Percentiles rank a stretch among this genome's conserved stretches.
These are phyloP conservation scores for Trididemnum nubilum DNA, from an alignment of 23 tunicate genomes.

Conservation along the genomic window DNA sequence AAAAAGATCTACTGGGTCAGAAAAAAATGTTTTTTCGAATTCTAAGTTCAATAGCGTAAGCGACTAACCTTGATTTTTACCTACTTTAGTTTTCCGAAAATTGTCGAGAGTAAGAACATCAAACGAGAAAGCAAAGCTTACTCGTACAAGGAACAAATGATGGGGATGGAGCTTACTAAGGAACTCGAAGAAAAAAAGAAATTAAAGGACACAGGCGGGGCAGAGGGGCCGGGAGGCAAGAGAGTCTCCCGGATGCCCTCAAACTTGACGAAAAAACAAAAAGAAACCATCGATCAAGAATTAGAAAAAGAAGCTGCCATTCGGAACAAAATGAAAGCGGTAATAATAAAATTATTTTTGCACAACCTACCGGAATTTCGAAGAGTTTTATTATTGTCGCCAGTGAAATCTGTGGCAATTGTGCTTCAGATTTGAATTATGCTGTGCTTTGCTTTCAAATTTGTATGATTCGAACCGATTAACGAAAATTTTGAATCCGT, in stretches of 20 bases:
- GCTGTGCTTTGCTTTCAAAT: too few species aligned
- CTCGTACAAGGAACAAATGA: slow-evolving; percentile 79
- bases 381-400: too few species aligned
- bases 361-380: not conserved
- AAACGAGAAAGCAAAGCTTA: slow-evolving; percentile 85
- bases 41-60: too few species aligned
- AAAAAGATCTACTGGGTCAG: too few species aligned
- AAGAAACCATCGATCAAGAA: slow-evolving; percentile 72
- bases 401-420: not conserved
- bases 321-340: slow-evolving; percentile 43
- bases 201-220: slow-evolving; percentile 52
- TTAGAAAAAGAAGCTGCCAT: slow-evolving; percentile 65
- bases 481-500: too few species aligned
- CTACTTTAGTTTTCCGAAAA: slow-evolving; percentile 58
- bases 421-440: too few species aligned
- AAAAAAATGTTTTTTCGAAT: too few species aligned
- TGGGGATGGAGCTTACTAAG: slow-evolving; percentile 54
- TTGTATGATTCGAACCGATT: too few species aligned
- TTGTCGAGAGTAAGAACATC: slow-evolving; percentile 79
- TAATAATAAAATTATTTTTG: too few species aligned
- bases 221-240: slow-evolving; percentile 55
- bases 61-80: not conserved
- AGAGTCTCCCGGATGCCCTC: slow-evolving; percentile 46
- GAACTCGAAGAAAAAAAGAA: slow-evolving; percentile 71
- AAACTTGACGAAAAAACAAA: slow-evolving; percentile 77